Conservation (phyloP, 2,888 invertebrate genomes). For the Polydrusus tereticollis region DNA sequence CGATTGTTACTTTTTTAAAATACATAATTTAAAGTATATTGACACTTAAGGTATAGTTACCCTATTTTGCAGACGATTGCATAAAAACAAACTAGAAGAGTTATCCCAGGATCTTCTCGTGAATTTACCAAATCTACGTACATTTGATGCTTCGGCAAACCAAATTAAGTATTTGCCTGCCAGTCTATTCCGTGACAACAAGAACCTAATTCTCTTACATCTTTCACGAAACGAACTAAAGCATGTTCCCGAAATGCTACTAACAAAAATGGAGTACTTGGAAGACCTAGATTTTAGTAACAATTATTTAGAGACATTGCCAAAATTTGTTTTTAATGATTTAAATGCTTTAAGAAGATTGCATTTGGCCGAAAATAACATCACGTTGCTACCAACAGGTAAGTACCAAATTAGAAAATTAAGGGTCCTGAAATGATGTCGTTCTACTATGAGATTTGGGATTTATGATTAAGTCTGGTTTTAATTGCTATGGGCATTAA, state of each 20-base stretch:
- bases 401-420: conserved; percentile 30
- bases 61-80: conserved; percentile 75
- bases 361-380: conserved; percentile 78
- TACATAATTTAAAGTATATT: no score
- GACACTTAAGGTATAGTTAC: no score
- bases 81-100: conserved; percentile 76
- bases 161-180: conserved; percentile 72
- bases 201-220: conserved; percentile 74
- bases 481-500: no score
- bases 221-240: conserved; percentile 76
- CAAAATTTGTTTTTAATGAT: conserved; percentile 71
- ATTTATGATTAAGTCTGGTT: no score
- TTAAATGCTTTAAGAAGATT: conserved; percentile 73
- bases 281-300: conserved; percentile 79
- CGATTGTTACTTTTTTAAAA: no score
- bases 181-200: conserved; percentile 72
- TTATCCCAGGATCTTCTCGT: conserved; percentile 72
- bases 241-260: conserved; percentile 72
- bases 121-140: conserved; percentile 74
- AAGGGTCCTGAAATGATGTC: no score
- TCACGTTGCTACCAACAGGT: conserved; percentile 72
- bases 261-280: conserved; percentile 72
- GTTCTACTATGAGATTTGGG: no score
- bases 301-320: conserved; percentile 75
- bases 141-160: conserved; percentile 79